Percentiles rank a stretch among this genome's conserved stretches.
Evolutionary conservation across 2,113 vertebrate species (phyloP).

Genomic region (Tympanuchus pallidicinctus): DNA sequence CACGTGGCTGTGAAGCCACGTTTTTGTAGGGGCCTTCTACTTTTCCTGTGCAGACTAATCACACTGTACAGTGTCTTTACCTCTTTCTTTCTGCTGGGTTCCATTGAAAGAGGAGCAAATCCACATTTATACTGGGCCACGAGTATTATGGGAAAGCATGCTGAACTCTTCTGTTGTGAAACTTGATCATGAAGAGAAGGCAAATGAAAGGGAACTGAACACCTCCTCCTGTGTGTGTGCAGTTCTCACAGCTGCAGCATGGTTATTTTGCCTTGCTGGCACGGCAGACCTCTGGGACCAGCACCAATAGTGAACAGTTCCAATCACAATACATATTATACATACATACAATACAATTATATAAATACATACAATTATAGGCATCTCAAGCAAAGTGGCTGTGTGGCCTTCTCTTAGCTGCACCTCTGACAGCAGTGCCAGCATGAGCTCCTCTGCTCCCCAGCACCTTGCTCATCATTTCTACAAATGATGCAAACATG

Average conservation of each 20-base stretch:
- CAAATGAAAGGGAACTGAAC: background rate
- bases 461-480: background rate
- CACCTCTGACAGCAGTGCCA: background rate
- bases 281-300: background rate
- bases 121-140: background rate
- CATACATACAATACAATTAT: too few relatives aligned
- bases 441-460: background rate
- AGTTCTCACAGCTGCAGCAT: background rate
- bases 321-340: background rate
- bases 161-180: background rate
- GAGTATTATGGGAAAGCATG: background rate
- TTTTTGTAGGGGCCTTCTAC: background rate
- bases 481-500: background rate
- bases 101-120: background rate
- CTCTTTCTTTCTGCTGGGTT: background rate
- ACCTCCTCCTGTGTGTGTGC: fast-evolving
- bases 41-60: background rate
- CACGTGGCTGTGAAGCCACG: background rate
- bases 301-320: background rate
- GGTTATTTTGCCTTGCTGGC: background rate
- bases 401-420: background rate
- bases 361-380: background rate
- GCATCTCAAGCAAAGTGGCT: background rate
- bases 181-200: background rate
- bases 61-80: background rate